phyloP scores from a whole-genome alignment of 1,140 invertebrate genomes.

The Drosophila insularis region DNA sequence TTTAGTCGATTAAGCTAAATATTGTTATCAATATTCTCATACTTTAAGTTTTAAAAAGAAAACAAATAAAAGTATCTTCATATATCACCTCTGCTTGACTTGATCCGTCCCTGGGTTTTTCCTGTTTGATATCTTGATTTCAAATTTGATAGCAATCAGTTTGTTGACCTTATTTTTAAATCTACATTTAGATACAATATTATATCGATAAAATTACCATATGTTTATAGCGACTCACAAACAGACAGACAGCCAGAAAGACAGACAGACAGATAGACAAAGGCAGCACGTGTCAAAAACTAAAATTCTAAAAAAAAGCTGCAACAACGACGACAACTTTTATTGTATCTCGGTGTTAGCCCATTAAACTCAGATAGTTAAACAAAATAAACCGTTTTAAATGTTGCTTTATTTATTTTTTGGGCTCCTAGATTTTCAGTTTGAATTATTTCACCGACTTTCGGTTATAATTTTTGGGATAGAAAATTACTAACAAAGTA shows the following conservation, averaged over 20 bases:
- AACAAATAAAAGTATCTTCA: too few species aligned
- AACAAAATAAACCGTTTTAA: neutral
- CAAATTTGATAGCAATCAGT: neutral
- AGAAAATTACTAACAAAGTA: neutral
- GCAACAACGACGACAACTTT: neutral
- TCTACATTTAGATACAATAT: neutral
- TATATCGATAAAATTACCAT: slow-evolving; percentile 1
- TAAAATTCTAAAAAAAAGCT: neutral
- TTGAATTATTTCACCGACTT: too few species aligned
- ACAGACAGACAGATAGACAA: neutral
- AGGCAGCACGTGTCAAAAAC: slow-evolving; percentile 5
- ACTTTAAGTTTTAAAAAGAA: too few species aligned
- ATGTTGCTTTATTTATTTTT: too few species aligned
- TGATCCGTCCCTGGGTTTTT: neutral
- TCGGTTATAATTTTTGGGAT: too few species aligned
- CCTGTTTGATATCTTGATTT: neutral
- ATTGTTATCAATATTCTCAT: neutral
- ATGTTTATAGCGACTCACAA: neutral
- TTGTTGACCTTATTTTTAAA: slow-evolving; percentile 5
- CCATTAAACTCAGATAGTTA: neutral
- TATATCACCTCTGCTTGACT: too few species aligned
- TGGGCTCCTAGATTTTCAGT: too few species aligned
- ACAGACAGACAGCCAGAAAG: neutral
- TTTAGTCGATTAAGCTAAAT: neutral
- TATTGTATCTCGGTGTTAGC: neutral